Evolutionary conservation across 37 sponge, comb jelly and placozoan genomes (phyloP).

Genomic region (Diacarnus erythraeanus): DNA sequence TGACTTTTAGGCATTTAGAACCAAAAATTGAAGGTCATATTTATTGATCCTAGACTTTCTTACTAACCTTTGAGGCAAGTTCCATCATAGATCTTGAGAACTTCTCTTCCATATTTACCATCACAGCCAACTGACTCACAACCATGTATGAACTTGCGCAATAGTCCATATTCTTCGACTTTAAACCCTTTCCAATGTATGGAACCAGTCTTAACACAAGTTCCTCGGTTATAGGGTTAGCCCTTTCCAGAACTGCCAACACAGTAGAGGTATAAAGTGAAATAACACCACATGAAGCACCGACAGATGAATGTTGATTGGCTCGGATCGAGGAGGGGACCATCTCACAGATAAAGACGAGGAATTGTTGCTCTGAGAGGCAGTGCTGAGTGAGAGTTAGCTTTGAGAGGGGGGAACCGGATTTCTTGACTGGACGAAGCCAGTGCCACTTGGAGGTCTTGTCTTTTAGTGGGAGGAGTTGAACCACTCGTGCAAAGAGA

Average conservation of each 20-base stretch:
- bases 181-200: conserved; percentile 69
- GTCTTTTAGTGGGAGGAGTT: conserved; percentile 74
- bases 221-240: conserved; percentile 45
- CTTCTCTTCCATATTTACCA: conserved; percentile 32
- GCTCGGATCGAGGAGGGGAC: conserved; percentile 40
- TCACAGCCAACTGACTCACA: conserved; percentile 41
- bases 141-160: conserved; percentile 62
- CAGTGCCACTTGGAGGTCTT: conserved; percentile 82
- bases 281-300: neutral
- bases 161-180: conserved; percentile 57
- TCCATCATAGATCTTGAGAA: conserved; percentile 52
- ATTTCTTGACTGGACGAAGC: conserved; percentile 68
- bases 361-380: conserved; percentile 53
- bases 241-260: conserved; percentile 41
- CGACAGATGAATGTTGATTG: neutral
- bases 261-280: conserved; percentile 62
- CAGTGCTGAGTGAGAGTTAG: conserved; percentile 79
- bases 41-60: too few species aligned
- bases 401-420: conserved; percentile 72
- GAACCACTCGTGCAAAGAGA: conserved; percentile 84
- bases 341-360: conserved; percentile 78
- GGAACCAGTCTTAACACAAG: conserved; percentile 56
- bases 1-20: too few species aligned
- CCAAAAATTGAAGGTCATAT: too few species aligned
- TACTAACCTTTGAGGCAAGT: conserved; percentile 61